Conservation (phyloP, 1,140 invertebrate species). For the Batillaria attramentaria region DNA sequence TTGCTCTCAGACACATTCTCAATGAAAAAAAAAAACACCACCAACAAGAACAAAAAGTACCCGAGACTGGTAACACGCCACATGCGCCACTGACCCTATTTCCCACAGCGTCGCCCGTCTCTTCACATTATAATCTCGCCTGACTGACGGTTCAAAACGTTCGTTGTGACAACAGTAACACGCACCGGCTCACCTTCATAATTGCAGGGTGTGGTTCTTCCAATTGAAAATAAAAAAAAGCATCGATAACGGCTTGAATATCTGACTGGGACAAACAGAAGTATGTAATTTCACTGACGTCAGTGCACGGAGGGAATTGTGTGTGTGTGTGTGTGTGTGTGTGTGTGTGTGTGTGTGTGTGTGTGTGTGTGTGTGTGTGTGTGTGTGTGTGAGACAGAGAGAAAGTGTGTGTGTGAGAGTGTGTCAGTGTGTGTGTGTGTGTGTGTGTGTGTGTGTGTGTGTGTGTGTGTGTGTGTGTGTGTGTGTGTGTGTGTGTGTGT, state of each 20-base stretch:
- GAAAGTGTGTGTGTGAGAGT: background rate
- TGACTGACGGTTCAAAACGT: no score
- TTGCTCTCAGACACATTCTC: no score
- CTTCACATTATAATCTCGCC: no score
- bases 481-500: constrained; percentile 23
- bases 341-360: constrained; percentile 3
- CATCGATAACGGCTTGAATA: background rate
- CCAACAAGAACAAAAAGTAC: no score
- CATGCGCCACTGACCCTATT: no score
- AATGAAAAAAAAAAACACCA: no score
- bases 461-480: constrained; percentile 28
- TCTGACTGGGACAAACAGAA: constrained; percentile 6
- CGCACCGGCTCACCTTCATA: background rate
- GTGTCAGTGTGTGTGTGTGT: constrained; percentile 4
- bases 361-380: constrained; percentile 1
- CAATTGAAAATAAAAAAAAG: background rate
- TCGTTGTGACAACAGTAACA: background rate
- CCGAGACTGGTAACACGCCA: no score
- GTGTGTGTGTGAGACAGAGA: background rate
- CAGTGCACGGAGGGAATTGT: background rate
- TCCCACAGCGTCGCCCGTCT: no score
- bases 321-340: background rate
- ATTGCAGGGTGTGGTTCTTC: no score
- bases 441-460: constrained; percentile 9
- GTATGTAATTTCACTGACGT: background rate